Conservation (phyloP, 2,113 vertebrate species). For the Cyphomyrus discorhynchus region DNA sequence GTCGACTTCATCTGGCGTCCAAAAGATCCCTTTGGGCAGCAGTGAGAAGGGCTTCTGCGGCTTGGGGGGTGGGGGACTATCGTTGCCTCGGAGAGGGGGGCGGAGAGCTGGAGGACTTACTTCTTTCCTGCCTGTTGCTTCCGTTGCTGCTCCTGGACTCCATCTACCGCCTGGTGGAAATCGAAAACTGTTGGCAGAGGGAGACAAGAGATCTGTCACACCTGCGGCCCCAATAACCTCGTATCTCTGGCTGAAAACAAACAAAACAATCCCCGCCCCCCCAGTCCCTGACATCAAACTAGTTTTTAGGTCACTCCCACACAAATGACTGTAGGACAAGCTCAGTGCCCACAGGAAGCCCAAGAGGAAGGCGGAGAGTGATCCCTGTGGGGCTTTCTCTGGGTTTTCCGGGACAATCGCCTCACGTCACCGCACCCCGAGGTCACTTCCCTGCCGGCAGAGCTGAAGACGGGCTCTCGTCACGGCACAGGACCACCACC, state of each 20-base stretch:
- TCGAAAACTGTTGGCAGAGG: constrained; percentile 80
- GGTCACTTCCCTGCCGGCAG: neutral
- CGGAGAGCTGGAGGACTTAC: constrained; percentile 59
- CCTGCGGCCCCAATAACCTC: neutral
- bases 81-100: too few species aligned
- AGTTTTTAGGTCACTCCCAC: neutral
- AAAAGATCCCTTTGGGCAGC: neutral
- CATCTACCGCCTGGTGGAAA: constrained; percentile 96
- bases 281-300: neutral
- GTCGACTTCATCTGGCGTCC: neutral
- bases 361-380: neutral
- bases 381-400: neutral
- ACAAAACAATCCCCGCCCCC: neutral
- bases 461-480: neutral
- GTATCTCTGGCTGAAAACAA: neutral
- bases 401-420: neutral
- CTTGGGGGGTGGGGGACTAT: neutral
- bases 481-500: neutral
- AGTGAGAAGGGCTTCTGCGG: neutral
- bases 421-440: neutral
- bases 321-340: neutral
- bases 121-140: constrained; percentile 95
- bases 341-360: neutral
- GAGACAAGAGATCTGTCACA: constrained; percentile 35
- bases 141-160: constrained; percentile 92